A percentile compares a stretch with the other conserved stretches of the same genome.
phyloP scores from a whole-genome alignment of 2,888 invertebrate genomes.

The Spilosoma lubricipeda region DNA sequence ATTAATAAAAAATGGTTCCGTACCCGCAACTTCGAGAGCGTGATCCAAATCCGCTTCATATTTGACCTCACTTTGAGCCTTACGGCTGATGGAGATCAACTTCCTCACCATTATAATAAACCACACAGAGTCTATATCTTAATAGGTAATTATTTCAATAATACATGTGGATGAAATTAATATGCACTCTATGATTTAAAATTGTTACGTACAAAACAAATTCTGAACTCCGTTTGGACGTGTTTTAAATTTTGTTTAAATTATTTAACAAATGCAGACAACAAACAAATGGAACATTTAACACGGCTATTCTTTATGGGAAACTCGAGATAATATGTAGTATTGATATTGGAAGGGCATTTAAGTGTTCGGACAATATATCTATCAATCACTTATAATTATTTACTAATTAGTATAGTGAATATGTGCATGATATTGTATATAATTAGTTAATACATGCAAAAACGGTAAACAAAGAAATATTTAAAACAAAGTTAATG shows the following conservation, averaged over 20 bases:
- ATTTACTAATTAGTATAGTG: neutral
- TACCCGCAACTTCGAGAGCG: slow-evolving; percentile 1
- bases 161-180: neutral
- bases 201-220: neutral
- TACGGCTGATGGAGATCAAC: neutral
- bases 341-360: neutral
- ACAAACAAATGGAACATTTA: neutral
- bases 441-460: neutral
- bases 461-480: neutral
- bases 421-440: neutral
- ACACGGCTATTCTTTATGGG: neutral
- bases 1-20: neutral
- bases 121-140: neutral
- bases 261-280: neutral
- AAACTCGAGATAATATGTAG: neutral
- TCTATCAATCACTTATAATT: neutral
- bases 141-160: neutral
- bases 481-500: neutral
- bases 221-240: neutral
- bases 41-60: neutral
- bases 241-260: neutral
- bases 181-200: neutral
- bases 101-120: neutral
- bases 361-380: neutral
- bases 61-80: neutral